Evolutionary conservation across 1,140 invertebrate species (phyloP), one percentile per base, ranked within the genome.

Genomic region (Anadara kagoshimensis): DNA sequence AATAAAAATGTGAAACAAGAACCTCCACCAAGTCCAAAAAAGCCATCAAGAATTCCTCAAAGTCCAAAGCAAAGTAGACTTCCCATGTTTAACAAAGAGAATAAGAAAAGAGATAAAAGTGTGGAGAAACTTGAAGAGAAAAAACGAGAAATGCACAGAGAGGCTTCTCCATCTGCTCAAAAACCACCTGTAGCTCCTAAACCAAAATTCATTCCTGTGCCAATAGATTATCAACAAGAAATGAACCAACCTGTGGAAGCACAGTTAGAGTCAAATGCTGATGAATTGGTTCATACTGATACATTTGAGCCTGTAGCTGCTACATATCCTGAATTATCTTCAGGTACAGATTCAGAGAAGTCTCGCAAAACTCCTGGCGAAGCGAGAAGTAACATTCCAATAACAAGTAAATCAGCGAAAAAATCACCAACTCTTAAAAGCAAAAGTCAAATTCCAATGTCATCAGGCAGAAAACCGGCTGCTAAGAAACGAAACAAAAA

Each of bases 41-140:
- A 22, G 16, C 49, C 20, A 22, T 51, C 49, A 51, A 66, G 54
- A 66, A 51, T 66, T 20, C 64, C 64, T 43, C 64, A 49, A 20
- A 66, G 64, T 66, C 64, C 64, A 24, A 66, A 66, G 41, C 49
- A 44, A 4, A 66, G 64, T 49, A 26, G 51, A 5, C 53, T 66
- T 51, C 62, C 62, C 10, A 64, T 64, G 62, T 45, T 64, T 22
- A 51, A 51, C 49, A 51, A 51, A 20, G 49, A 51, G 49, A 51
- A 51, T 51, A 51, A 51, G 10, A 51, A 20, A 51, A 16, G 20
- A 51, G 16, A 16, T 51, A 16, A 22, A 18, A 18, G 20, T 22
- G 49, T 16, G 16, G 20, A 51, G 20, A 22, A 51, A 4, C 16
- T 16, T 51, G 49, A 22, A 4, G 49, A 16, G 49, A 18, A 16